Conservation (phyloP, 1,140 invertebrate species). For the Augochlora pura region DNA sequence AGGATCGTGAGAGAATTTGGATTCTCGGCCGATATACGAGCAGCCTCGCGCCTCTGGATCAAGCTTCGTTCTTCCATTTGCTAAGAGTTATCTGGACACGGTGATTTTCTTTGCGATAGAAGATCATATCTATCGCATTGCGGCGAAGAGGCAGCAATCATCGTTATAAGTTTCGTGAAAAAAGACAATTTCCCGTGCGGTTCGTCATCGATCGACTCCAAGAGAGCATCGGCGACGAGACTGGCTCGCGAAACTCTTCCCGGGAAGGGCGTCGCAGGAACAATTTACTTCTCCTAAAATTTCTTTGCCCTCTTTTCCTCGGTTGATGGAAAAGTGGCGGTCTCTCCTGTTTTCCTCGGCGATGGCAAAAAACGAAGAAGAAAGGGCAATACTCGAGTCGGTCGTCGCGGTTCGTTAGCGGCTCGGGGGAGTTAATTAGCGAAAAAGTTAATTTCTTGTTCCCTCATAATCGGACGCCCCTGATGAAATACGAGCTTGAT, state of each 20-base stretch:
- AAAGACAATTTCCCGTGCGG: no score
- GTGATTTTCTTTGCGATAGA: no score
- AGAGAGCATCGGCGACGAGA: no score
- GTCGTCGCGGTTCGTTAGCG: slow-evolving; percentile 75
- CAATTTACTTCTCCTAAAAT: neutral
- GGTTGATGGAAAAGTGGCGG: neutral
- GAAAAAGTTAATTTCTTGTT: slow-evolving; percentile 79
- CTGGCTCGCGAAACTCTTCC: no score
- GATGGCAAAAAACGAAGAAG: slow-evolving; percentile 47
- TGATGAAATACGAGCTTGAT: slow-evolving; percentile 79
- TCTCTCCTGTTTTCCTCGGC: neutral
- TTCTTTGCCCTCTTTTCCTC: neutral
- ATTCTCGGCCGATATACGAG: neutral
- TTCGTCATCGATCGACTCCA: no score
- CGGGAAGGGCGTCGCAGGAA: no score
- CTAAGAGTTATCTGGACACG: no score
- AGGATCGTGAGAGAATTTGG: slow-evolving; percentile 56
- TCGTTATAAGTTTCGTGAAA: no score
- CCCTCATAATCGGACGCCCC: slow-evolving; percentile 74
- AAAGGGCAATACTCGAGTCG: slow-evolving; percentile 63
- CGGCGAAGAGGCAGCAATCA: no score
- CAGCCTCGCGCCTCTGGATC: no score
- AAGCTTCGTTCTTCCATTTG: no score
- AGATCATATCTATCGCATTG: no score
- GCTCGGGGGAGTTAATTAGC: slow-evolving; percentile 78